Evolutionary conservation across 2,888 invertebrate species (phyloP).

Genomic region (Agrotis exclamationis): DNA sequence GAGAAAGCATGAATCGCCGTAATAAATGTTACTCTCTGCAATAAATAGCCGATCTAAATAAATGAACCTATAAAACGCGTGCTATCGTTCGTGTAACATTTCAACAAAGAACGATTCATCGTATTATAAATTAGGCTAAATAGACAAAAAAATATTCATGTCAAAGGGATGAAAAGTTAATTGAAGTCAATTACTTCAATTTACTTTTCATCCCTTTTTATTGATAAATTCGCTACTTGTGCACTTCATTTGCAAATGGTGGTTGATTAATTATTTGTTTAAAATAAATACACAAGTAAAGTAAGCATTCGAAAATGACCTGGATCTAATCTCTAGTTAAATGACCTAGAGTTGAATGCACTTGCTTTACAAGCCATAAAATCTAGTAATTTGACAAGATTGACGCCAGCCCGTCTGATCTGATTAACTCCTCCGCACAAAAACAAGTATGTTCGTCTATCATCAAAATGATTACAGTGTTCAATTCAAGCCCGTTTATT

Average conservation of each 20-base stretch:
- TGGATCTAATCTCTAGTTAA: conserved; percentile 1
- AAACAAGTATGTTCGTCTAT: conserved; percentile 68
- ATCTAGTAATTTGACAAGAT: conserved; percentile 66
- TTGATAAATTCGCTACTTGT: conserved; percentile 16
- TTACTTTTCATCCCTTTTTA: conserved; percentile 22
- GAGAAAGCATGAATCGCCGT: conserved; percentile 75
- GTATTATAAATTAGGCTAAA: no score
- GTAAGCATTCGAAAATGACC: not conserved
- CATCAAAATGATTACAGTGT: conserved; percentile 73
- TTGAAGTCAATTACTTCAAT: conserved; percentile 24
- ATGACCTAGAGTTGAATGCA: conserved; percentile 30
- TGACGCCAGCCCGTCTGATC: conserved; percentile 70
- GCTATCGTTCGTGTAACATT: conserved; percentile 20
- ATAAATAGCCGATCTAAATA: conserved; percentile 69
- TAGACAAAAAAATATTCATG: no score
- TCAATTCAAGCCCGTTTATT: conserved; percentile 69
- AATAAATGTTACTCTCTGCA: conserved; percentile 71
- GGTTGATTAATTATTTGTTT: conserved; percentile 16
- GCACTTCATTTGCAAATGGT: conserved; percentile 23
- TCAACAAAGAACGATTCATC: conserved; percentile 35
- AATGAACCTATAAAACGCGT: conserved; percentile 21
- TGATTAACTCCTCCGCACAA: conserved; percentile 70
- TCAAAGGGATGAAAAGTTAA: no score
- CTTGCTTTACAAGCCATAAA: conserved; percentile 44
- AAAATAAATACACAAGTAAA: conserved; percentile 1